Evolutionary conservation across 2,113 vertebrate species (phyloP).

Genomic region (Platycercus adscitus): DNA sequence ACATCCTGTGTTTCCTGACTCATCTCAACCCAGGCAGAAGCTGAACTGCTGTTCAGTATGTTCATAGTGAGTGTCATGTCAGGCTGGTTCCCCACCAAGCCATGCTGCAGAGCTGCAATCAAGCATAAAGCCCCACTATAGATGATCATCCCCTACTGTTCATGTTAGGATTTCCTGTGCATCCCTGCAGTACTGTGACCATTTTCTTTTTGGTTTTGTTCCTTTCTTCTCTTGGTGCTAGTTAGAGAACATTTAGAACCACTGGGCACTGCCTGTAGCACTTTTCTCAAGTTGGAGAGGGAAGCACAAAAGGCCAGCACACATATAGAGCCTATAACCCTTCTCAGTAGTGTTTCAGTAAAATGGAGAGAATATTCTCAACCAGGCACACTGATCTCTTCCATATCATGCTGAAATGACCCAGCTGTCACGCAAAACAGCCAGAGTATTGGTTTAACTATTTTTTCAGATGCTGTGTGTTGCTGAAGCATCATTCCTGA

Average conservation of each 20-base stretch:
- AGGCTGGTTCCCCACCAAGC: not conserved
- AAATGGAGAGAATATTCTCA: not conserved
- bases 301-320: not conserved
- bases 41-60: not conserved
- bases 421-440: not conserved
- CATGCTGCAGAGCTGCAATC: not conserved
- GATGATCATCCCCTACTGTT: not conserved
- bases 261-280: not conserved
- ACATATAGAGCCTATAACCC: not conserved
- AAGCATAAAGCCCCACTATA: not conserved
- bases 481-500: not conserved
- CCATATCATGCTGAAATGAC: not conserved
- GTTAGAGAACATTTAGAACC: not conserved
- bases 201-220: not conserved
- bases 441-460: not conserved
- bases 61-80: not conserved
- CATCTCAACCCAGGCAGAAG: not conserved
- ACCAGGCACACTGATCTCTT: not conserved
- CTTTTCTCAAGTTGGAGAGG: not conserved
- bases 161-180: not conserved
- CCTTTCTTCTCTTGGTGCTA: not conserved
- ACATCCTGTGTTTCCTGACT: not conserved
- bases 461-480: not conserved
- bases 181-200: not conserved
- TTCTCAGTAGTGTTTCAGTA: not conserved